These are phyloP conservation scores for Malacoctenus gilli DNA, from an alignment of 2,797 vertebrate species.

Conservation along the genomic window DNA sequence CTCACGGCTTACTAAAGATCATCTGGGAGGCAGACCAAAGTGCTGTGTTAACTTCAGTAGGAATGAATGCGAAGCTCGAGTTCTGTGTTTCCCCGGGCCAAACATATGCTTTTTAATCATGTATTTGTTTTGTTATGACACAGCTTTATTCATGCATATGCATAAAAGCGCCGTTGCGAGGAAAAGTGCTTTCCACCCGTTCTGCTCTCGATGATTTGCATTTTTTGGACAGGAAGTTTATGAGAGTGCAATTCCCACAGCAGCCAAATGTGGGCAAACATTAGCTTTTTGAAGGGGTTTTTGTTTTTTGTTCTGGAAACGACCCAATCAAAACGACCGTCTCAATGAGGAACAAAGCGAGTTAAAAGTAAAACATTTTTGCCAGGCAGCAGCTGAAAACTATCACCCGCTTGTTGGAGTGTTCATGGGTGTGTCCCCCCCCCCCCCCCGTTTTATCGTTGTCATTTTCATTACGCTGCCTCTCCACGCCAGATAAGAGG, in stretches of 20 bases:
- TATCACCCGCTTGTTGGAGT: constrained; percentile 28
- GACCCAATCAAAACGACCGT: neutral
- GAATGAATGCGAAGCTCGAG: constrained; percentile 27
- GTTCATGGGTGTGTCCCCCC: constrained; percentile 6
- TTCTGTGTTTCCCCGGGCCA: constrained; percentile 34
- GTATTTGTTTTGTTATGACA: constrained; percentile 28
- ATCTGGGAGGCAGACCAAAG: constrained; percentile 32
- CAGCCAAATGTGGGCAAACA: constrained; percentile 1
- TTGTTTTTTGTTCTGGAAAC: constrained; percentile 8
- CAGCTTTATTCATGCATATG: constrained; percentile 12
- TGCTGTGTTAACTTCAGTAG: constrained; percentile 29
- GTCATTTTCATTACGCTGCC: constrained; percentile 41
- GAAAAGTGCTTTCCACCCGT: neutral
- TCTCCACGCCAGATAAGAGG: constrained; percentile 50
- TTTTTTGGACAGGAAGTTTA: constrained; percentile 13
- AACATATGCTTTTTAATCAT: constrained; percentile 47
- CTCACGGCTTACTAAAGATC: constrained; percentile 42
- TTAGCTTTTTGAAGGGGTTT: constrained; percentile 11
- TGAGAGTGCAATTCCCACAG: neutral
- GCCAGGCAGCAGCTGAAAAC: constrained; percentile 24
- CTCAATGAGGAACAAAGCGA: constrained; percentile 19
- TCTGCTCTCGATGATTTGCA: constrained; percentile 10
- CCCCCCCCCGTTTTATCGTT: constrained; percentile 48
- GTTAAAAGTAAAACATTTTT: constrained; percentile 26
- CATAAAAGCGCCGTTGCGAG: constrained; percentile 4